A percentile compares a stretch with the other conserved stretches of the same genome.
These are phyloP conservation scores for Rutpela maculata DNA, from an alignment of 2,888 invertebrate genomes.

Conservation along the genomic window DNA sequence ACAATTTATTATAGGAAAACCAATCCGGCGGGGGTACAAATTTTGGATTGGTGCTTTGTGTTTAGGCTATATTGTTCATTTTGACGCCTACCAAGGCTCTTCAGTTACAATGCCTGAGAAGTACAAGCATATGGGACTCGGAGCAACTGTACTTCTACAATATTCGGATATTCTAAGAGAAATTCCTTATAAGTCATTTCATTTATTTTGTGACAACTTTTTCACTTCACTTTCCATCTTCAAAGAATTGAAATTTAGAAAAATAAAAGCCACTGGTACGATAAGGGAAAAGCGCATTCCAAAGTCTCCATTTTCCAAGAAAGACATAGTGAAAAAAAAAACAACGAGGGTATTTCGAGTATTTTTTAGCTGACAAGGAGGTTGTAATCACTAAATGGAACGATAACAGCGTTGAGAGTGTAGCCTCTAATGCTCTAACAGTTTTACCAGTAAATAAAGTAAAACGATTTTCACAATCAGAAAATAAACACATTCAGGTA, in stretches of 20 bases:
- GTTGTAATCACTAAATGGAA: slow-evolving; percentile 31
- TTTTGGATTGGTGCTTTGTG: too few relatives aligned
- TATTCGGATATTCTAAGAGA: slow-evolving; percentile 40
- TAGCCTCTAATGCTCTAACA: slow-evolving; percentile 15
- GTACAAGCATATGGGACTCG: slow-evolving; percentile 52
- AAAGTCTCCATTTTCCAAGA: slow-evolving; percentile 31
- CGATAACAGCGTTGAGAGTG: slow-evolving; percentile 23
- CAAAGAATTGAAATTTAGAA: too few relatives aligned
- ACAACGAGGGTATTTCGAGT: too few relatives aligned
- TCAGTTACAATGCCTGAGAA: not conserved
- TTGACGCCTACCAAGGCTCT: too few relatives aligned
- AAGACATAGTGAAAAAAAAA: not conserved
- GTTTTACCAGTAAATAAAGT: slow-evolving; percentile 15
- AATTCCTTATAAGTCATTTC: slow-evolving; percentile 23
- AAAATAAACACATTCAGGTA: slow-evolving; percentile 26
- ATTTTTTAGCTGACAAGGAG: slow-evolving; percentile 19
- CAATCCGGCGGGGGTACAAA: too few relatives aligned
- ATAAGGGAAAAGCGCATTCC: slow-evolving; percentile 39
- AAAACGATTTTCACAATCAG: slow-evolving; percentile 26
- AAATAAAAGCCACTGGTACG: slow-evolving; percentile 42
- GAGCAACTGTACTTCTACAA: slow-evolving; percentile 51
- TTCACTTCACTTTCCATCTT: slow-evolving; percentile 39
- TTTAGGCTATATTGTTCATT: too few relatives aligned
- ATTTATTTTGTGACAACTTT: slow-evolving; percentile 21
- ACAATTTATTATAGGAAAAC: too few relatives aligned